Percentiles rank a stretch among this genome's conserved stretches.
phyloP scores from a whole-genome alignment of 1,140 invertebrate species.

The Solen grandis region DNA sequence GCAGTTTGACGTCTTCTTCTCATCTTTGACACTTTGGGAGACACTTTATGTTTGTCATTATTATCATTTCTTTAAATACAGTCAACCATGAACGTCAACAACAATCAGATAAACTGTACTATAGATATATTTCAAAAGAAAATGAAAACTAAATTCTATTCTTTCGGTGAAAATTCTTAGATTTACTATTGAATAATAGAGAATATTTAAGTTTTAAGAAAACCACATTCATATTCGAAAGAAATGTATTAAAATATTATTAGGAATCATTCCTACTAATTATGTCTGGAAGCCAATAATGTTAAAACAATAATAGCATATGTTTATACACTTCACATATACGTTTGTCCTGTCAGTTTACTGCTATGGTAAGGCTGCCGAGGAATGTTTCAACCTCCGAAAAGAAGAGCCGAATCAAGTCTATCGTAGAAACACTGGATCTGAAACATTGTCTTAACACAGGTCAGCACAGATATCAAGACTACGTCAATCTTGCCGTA shows the following conservation, averaged over 20 bases:
- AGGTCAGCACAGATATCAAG: no score
- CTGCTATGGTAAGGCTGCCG: slow-evolving; percentile 87
- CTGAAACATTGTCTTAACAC: slow-evolving; percentile 89
- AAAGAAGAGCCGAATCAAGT: slow-evolving; percentile 90
- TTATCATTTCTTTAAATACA: no score
- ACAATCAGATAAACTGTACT: no score
- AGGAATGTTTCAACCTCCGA: slow-evolving; percentile 87
- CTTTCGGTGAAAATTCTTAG: no score
- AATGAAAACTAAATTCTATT: not conserved
- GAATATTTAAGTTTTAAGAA: not conserved
- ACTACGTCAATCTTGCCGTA: no score
- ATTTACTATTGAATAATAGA: not conserved
- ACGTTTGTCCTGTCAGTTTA: slow-evolving; percentile 84
- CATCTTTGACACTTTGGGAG: not conserved
- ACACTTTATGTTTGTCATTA: not conserved
- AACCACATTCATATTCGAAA: not conserved
- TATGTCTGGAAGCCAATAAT: not conserved
- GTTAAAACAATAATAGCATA: not conserved
- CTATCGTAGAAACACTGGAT: slow-evolving; percentile 90
- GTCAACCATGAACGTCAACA: no score
- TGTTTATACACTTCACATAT: no score
- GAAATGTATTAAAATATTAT: not conserved
- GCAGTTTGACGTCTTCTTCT: slow-evolving; percentile 1
- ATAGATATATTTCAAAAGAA: no score
- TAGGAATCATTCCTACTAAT: not conserved